A percentile compares a stretch with the other conserved stretches of the same genome.
Evolutionary conservation across 37 sponge, comb jelly and placozoan species (phyloP).

Genomic region (Ianthella basta): DNA sequence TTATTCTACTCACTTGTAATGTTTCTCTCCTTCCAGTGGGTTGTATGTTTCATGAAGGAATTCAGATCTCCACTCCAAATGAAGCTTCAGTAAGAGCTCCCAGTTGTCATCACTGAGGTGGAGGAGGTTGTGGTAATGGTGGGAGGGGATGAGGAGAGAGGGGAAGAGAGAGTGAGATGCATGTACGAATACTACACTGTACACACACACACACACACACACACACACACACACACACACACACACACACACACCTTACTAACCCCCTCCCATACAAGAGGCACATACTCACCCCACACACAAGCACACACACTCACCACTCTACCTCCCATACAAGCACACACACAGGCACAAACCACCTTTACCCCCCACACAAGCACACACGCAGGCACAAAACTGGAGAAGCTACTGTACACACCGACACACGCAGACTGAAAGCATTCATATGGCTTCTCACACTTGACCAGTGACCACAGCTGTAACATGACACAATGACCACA

Average conservation of each 20-base stretch:
- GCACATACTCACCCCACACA: too few relatives aligned
- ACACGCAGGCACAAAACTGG: conserved; percentile 31
- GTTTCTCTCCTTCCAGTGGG: conserved; percentile 53
- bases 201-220: neutral
- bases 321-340: conserved; percentile 6
- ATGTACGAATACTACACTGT: too few relatives aligned
- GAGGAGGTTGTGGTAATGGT: neutral
- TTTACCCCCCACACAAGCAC: conserved; percentile 13
- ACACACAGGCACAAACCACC: conserved; percentile 20
- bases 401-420: too few relatives aligned
- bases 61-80: conserved; percentile 80
- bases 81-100: conserved; percentile 73
- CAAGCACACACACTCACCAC: neutral
- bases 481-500: too few relatives aligned
- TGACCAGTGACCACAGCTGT: too few relatives aligned
- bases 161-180: neutral
- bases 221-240: neutral
- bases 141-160: too few relatives aligned
- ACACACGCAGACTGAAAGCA: too few relatives aligned
- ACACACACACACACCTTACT: neutral
- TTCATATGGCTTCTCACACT: too few relatives aligned
- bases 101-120: conserved; percentile 70
- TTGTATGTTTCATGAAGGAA: conserved; percentile 68
- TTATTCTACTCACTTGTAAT: conserved; percentile 34
- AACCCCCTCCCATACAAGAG: too few relatives aligned